Conservation (phyloP, 2,797 vertebrate species). For the Mormyrus hasselquistii region DNA sequence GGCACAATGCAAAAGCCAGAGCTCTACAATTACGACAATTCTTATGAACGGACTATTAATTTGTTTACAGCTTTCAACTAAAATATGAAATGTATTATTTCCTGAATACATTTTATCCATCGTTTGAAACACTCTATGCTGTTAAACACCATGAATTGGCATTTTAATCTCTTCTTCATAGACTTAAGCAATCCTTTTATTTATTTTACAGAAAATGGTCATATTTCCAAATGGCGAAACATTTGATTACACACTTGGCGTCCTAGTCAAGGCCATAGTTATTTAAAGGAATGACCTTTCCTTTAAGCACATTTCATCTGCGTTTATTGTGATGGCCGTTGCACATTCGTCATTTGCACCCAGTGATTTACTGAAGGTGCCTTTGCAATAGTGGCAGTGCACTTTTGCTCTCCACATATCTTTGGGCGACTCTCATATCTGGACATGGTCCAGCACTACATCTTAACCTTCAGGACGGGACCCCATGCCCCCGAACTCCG, state of each 20-base stretch:
- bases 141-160: background rate
- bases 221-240: background rate
- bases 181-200: background rate
- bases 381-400: background rate
- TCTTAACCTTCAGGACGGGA: background rate
- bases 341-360: background rate
- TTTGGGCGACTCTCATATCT: background rate
- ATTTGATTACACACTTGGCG: conserved; percentile 8
- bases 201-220: background rate
- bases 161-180: background rate
- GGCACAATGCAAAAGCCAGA: background rate
- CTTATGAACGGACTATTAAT: background rate
- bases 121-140: background rate
- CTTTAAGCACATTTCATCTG: conserved; percentile 10
- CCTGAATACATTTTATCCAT: background rate
- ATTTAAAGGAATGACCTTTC: conserved; percentile 14
- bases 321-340: background rate
- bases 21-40: background rate
- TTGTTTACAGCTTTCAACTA: background rate
- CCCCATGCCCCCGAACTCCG: background rate
- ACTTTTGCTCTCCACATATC: background rate
- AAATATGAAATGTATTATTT: background rate
- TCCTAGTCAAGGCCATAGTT: background rate
- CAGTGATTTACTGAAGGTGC: background rate
- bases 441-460: background rate